These are phyloP conservation scores for Parauchenoglanis ngamensis DNA, from an alignment of 2,797 vertebrate genomes.

Conservation along the genomic window DNA sequence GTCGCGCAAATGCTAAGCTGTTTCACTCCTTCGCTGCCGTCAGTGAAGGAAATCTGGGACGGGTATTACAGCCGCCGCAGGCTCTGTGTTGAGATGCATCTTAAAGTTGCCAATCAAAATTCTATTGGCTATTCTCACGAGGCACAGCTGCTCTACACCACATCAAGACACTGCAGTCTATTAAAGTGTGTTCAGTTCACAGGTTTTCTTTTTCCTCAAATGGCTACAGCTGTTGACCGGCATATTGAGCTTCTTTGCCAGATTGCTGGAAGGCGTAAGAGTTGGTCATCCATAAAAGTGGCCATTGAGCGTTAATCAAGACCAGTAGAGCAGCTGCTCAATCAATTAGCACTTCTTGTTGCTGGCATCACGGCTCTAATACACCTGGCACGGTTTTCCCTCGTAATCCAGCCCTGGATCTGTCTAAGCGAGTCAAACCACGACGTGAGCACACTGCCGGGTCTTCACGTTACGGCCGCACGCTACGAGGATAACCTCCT, in stretches of 20 bases:
- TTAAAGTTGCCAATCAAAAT: constrained; percentile 16
- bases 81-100: background rate
- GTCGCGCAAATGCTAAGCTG: background rate
- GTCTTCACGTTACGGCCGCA: constrained; percentile 11
- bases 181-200: constrained; percentile 23
- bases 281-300: constrained; percentile 63
- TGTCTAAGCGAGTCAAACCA: constrained; percentile 25
- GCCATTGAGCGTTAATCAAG: constrained; percentile 66
- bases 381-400: constrained; percentile 29
- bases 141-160: background rate
- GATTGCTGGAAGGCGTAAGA: constrained; percentile 54
- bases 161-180: constrained; percentile 4
- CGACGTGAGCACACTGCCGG: background rate
- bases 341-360: constrained; percentile 65
- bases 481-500: background rate
- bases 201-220: background rate
- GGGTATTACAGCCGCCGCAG: background rate
- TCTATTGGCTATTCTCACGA: background rate
- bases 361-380: constrained; percentile 48
- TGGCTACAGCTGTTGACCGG: constrained; percentile 54
- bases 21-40: background rate
- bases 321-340: constrained; percentile 67
- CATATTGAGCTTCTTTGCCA: constrained; percentile 49
- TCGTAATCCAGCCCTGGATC: constrained; percentile 2
- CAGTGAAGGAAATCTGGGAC: background rate